These are phyloP conservation scores for Epinephelus coioides DNA, from an alignment of 2,797 vertebrate species.

Conservation along the genomic window DNA sequence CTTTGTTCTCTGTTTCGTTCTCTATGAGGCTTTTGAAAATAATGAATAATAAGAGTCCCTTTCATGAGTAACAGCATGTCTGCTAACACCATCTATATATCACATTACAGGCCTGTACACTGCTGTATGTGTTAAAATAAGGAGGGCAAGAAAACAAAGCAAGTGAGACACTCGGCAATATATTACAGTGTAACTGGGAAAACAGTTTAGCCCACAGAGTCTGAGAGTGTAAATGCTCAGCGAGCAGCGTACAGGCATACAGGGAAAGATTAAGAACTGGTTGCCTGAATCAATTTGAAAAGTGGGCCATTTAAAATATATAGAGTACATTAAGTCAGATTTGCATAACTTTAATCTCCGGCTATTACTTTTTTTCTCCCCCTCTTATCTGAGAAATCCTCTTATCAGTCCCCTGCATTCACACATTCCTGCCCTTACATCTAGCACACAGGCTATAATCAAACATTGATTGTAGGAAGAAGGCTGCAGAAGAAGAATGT, in stretches of 20 bases:
- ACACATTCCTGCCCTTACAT: constrained; percentile 67
- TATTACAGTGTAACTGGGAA: constrained; percentile 26
- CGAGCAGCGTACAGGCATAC: constrained; percentile 36
- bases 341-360: constrained; percentile 79
- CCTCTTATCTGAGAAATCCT: constrained; percentile 77
- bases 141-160: constrained; percentile 25
- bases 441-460: constrained; percentile 70
- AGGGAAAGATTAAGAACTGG: constrained; percentile 52
- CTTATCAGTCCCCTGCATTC: constrained; percentile 74
- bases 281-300: constrained; percentile 66
- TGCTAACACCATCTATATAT: constrained; percentile 29
- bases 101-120: constrained; percentile 9
- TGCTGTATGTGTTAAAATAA: constrained; percentile 25
- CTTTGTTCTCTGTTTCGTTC: neutral
- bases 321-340: constrained; percentile 60
- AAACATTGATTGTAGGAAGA: constrained; percentile 76
- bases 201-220: constrained; percentile 45
- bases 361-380: constrained; percentile 60
- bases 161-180: constrained; percentile 37
- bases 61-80: constrained; percentile 74
- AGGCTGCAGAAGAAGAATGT: constrained; percentile 92
- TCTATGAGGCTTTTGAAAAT: constrained; percentile 8
- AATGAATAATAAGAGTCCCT: constrained; percentile 36
- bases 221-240: constrained; percentile 37
- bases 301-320: constrained; percentile 68